A percentile compares a stretch with the other conserved stretches of the same genome.
These are phyloP conservation scores for Julus scanicus DNA, from an alignment of 2,888 invertebrate species.

Conservation along the genomic window DNA sequence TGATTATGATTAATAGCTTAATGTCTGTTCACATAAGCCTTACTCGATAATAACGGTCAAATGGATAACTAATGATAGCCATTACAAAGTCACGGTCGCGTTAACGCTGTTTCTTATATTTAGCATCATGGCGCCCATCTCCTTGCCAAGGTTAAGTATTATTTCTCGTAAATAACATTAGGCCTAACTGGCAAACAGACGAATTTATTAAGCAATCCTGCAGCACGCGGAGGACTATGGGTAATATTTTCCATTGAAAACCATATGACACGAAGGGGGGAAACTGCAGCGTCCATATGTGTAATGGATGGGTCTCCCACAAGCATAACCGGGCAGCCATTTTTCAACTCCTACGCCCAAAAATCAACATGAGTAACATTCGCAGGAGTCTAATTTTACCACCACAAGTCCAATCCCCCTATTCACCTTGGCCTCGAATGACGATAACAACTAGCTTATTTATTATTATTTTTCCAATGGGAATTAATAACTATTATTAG, in stretches of 20 bases:
- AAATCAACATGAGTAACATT: slow-evolving; percentile 1
- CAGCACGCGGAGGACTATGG: neutral
- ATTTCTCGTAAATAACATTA: neutral
- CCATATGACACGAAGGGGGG: slow-evolving; percentile 24
- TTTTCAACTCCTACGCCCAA: slow-evolving; percentile 12
- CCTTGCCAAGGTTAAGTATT: neutral
- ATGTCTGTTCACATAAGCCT: neutral
- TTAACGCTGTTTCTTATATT: neutral
- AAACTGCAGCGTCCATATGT: neutral
- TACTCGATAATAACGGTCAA: slow-evolving; percentile 1
- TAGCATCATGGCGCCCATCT: neutral
- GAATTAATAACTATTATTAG: slow-evolving; percentile 14
- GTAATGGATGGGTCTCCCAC: slow-evolving; percentile 35
- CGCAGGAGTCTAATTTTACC: slow-evolving; percentile 42
- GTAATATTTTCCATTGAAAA: neutral
- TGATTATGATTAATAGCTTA: slow-evolving; percentile 39
- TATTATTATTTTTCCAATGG: neutral
- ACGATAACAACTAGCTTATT: neutral
- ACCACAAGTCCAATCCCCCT: slow-evolving; percentile 26
- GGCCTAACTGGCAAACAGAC: neutral
- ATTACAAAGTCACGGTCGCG: neutral
- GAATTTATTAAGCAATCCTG: neutral
- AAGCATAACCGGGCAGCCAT: slow-evolving; percentile 23
- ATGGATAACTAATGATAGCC: slow-evolving; percentile 7
- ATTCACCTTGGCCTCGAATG: slow-evolving; percentile 38